Percentiles rank a stretch among this genome's conserved stretches.
Evolutionary conservation across 1,140 invertebrate species (phyloP).

Genomic region (Polypedilum pembai): DNA sequence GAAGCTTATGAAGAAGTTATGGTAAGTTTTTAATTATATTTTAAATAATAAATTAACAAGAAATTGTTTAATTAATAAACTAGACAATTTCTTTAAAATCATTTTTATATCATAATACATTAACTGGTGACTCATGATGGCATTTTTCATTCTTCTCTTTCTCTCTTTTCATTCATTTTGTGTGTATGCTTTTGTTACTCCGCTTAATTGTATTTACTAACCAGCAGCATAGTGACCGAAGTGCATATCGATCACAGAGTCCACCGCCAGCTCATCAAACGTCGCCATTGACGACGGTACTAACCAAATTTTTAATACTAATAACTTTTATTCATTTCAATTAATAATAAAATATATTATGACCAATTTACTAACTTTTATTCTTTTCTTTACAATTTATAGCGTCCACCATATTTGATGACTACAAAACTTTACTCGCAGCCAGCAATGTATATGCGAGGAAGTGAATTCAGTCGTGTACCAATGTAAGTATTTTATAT

Average conservation of each 20-base stretch:
- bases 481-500: slow-evolving; percentile 39
- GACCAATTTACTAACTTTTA: background rate
- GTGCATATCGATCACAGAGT: slow-evolving; percentile 49
- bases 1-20: slow-evolving; percentile 54
- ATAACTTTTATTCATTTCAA: slow-evolving; percentile 23
- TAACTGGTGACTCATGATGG: slow-evolving; percentile 3
- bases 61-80: no score
- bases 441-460: slow-evolving; percentile 44
- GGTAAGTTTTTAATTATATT: slow-evolving; percentile 51
- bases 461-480: slow-evolving; percentile 43
- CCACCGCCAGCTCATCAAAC: slow-evolving; percentile 72
- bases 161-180: slow-evolving; percentile 15
- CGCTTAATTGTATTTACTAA: slow-evolving; percentile 30
- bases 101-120: background rate
- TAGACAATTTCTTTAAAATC: no score
- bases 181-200: background rate
- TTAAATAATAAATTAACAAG: background rate
- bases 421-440: slow-evolving; percentile 30
- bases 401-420: slow-evolving; percentile 22
- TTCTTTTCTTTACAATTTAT: background rate
- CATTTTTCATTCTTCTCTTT: slow-evolving; percentile 8
- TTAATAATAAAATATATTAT: background rate
- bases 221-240: slow-evolving; percentile 46
- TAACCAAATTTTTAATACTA: slow-evolving; percentile 32
- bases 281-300: slow-evolving; percentile 69